Evolutionary conservation across 1,140 invertebrate species (phyloP).

Genomic region (Antheraea mylitta): DNA sequence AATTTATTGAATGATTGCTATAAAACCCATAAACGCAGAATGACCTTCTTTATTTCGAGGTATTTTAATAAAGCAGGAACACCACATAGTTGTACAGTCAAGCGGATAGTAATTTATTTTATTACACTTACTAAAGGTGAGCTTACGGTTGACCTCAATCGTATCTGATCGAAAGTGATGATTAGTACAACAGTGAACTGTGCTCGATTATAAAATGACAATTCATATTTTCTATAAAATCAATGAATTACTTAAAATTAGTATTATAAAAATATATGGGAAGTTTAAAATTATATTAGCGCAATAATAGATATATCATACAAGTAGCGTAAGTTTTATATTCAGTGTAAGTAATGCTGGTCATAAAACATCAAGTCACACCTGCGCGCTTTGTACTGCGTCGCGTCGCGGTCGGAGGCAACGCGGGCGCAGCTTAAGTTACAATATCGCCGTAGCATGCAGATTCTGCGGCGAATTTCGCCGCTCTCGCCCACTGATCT

Average conservation of each 20-base stretch:
- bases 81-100: background rate
- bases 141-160: background rate
- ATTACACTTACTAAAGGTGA: background rate
- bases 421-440: constrained; percentile 34
- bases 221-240: background rate
- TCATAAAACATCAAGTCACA: background rate
- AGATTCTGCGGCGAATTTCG: constrained; percentile 68
- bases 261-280: background rate
- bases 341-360: background rate
- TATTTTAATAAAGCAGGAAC: constrained; percentile 1
- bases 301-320: background rate
- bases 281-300: background rate
- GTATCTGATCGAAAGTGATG: constrained; percentile 1
- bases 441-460: constrained; percentile 24
- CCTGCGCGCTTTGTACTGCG: background rate
- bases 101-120: constrained; percentile 3
- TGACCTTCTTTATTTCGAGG: constrained; percentile 2
- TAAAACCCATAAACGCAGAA: background rate
- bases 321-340: background rate
- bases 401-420: constrained; percentile 13
- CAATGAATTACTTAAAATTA: no score
- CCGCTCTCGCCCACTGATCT: constrained; percentile 77
- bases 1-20: constrained; percentile 1
- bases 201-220: background rate
- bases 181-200: background rate